These are phyloP conservation scores for Trypoxylus dichotomus DNA, from an alignment of 1,140 invertebrate genomes.

Conservation along the genomic window DNA sequence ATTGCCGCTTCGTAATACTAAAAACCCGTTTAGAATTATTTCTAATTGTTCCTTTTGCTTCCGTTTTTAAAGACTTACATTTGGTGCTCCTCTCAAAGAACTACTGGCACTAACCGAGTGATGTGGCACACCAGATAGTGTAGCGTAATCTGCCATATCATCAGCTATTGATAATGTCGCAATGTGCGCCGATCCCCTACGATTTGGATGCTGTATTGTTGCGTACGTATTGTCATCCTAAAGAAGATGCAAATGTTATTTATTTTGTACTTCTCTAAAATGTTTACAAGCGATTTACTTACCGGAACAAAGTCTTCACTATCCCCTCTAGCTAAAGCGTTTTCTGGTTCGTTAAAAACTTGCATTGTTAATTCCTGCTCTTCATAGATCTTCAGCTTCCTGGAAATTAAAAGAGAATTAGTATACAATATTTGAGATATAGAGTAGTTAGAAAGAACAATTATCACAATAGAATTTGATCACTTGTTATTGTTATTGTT, in stretches of 20 bases:
- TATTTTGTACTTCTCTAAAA: background rate
- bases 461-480: too few relatives aligned
- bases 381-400: conserved; percentile 86
- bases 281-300: conserved; percentile 29
- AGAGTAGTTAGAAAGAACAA: too few relatives aligned
- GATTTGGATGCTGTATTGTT: conserved; percentile 75
- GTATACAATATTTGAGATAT: too few relatives aligned
- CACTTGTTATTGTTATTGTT: too few relatives aligned
- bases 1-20: conserved; percentile 67
- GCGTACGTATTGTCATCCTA: conserved; percentile 80
- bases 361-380: conserved; percentile 93
- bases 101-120: conserved; percentile 50
- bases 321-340: conserved; percentile 53
- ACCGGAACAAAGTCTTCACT: conserved; percentile 58
- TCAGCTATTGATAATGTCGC: conserved; percentile 51
- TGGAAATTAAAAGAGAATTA: conserved; percentile 49
- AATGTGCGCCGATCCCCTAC: conserved; percentile 55
- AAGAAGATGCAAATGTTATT: conserved; percentile 31
- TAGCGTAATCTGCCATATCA: conserved; percentile 72
- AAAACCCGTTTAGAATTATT: conserved; percentile 40
- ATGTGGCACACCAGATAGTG: conserved; percentile 60
- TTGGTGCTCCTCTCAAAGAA: conserved; percentile 50
- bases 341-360: conserved; percentile 81
- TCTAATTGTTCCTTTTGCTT: background rate
- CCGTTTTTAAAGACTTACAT: conserved; percentile 41